Percentiles rank a stretch among this genome's conserved stretches.
Conservation (phyloP, 2,797 vertebrate genomes). For the Rhynchonycteris naso region DNA sequence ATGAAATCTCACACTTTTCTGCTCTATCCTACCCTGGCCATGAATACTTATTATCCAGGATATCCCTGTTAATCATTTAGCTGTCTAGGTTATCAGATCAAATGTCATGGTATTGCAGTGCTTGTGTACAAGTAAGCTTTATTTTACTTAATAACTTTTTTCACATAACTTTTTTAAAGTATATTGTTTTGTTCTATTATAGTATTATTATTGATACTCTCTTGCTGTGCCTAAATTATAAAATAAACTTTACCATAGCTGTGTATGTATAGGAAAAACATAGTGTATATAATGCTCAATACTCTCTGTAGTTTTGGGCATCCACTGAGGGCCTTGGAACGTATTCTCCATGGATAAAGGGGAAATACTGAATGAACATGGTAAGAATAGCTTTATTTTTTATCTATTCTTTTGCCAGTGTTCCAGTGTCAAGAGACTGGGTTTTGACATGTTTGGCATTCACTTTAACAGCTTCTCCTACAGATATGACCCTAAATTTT, state of each 20-base stretch:
- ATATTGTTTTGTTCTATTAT: neutral
- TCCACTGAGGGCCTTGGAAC: neutral
- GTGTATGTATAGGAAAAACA: neutral
- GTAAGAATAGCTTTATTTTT: neutral
- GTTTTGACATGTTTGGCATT: neutral
- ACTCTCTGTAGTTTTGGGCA: neutral
- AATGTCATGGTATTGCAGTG: neutral
- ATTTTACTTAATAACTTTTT: neutral
- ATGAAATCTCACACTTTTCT: neutral
- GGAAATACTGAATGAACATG: no score
- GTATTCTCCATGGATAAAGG: neutral
- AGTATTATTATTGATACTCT: neutral
- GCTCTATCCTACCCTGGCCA: neutral
- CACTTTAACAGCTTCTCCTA: neutral
- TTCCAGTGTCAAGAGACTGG: neutral
- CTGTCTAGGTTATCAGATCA: neutral
- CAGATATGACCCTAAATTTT: neutral
- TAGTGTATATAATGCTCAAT: neutral
- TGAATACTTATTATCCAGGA: neutral
- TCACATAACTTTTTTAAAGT: neutral
- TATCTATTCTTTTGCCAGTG: neutral
- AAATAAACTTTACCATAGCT: neutral
- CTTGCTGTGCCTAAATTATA: neutral
- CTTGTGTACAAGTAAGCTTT: neutral
- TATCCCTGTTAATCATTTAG: neutral